Evolutionary conservation across 1,140 invertebrate genomes (phyloP), one percentile per base, ranked within the genome.

Genomic region (Pentalonia nigronervosa): DNA sequence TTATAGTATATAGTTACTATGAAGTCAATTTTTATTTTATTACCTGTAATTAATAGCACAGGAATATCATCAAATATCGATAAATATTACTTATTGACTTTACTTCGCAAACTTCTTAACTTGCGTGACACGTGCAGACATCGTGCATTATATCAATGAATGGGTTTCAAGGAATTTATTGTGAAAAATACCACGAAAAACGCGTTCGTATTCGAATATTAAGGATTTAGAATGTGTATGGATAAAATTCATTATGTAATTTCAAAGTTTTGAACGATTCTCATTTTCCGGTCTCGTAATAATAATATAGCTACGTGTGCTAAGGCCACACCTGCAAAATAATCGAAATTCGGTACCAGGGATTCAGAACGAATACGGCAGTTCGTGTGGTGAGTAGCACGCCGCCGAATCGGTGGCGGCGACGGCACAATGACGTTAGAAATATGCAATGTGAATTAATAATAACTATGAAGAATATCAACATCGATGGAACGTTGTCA

Each of bases 311-410:
- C 41, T 41, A 41, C 41, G 41, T 30, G 60, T 76, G 60, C 60
- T 76, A 30, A 23, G 60, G 60, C 60, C 60, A 76, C 60, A 76
- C 60, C 60, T 76, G 30, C 30, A 30, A 76, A 76, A 76, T 76
- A 76, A 76, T 76, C n/a, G 60, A 76, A 76, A 76, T 76, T 76
- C 30, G 60, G 60, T 76, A 76, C 60, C 60, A 76, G 60, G 60
- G n/a, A 76, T 76, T 76, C 60, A 76, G 60, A 76, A 76, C n/a
- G 11, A 76, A 67, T 11, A 76, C 60, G 60, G 60, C 60, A 76
- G 60, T n/a, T 1, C 60, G 60, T n/a, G n/a, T 30, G 4, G 30
- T 14, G 60, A 67, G 60, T 67, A 67, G 17, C 14, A 17, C 60
- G 60, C 60, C 60, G 30, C 60, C 60, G 6, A n/a, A 34, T 34